Percentiles rank a stretch among this genome's conserved stretches.
These are phyloP conservation scores for Armadillidium nasatum DNA, from an alignment of 1,140 invertebrate species.

Conservation along the genomic window DNA sequence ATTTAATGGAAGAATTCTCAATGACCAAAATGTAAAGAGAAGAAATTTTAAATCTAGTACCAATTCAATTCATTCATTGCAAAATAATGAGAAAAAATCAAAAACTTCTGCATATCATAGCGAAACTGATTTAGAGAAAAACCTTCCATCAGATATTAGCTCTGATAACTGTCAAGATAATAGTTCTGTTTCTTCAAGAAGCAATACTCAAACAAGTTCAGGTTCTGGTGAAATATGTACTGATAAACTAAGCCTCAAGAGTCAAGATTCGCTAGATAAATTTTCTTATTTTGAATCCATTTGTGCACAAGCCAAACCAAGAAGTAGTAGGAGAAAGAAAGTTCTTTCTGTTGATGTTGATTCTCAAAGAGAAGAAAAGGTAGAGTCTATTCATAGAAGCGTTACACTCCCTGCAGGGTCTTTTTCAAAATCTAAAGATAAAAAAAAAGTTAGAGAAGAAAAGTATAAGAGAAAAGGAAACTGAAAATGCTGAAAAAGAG, in stretches of 20 bases:
- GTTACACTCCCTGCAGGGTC: conserved; percentile 37
- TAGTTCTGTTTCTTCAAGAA: conserved; percentile 4
- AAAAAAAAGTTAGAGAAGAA: conserved; percentile 34
- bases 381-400: conserved; percentile 36
- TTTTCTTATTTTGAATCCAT: conserved; percentile 42
- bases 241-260: conserved; percentile 37
- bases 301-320: conserved; percentile 31
- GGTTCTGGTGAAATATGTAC: conserved; percentile 22
- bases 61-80: no score
- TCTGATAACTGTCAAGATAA: conserved; percentile 1
- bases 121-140: not conserved
- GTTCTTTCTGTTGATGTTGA: conserved; percentile 35
- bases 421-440: conserved; percentile 27
- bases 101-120: conserved; percentile 1
- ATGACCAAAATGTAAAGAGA: not conserved
- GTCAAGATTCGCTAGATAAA: conserved; percentile 40
- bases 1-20: not conserved
- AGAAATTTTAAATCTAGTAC: not conserved
- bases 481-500: conserved; percentile 25
- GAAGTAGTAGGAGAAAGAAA: conserved; percentile 31
- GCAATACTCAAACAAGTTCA: conserved; percentile 29
- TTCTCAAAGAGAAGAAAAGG: conserved; percentile 21
- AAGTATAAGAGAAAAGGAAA: conserved; percentile 30
- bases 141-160: not conserved
- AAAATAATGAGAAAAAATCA: no score